A percentile compares a stretch with the other conserved stretches of the same genome.
These are phyloP conservation scores for Irena cyanogastra DNA, from an alignment of 2,113 vertebrate genomes.

Conservation along the genomic window DNA sequence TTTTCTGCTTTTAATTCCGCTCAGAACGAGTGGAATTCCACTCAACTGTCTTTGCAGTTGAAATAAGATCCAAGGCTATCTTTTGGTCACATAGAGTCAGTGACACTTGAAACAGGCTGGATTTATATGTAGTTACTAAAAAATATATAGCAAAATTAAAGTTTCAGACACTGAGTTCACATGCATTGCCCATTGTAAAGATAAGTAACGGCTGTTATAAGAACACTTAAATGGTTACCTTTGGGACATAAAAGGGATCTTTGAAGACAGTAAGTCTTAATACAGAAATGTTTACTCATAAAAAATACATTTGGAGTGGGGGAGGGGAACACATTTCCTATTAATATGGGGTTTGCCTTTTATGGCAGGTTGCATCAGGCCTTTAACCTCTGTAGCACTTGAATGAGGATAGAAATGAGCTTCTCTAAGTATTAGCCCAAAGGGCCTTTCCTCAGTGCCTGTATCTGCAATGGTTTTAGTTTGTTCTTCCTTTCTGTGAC, in stretches of 20 bases:
- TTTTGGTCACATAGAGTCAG: slow-evolving; percentile 22
- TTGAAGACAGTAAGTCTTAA: slow-evolving; percentile 73
- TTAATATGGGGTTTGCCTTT: slow-evolving; percentile 58
- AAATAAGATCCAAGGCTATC: slow-evolving; percentile 20
- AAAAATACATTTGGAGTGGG: slow-evolving; percentile 59
- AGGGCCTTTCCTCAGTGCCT: slow-evolving; percentile 3
- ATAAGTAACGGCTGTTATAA: slow-evolving; percentile 74
- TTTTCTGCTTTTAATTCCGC: background rate
- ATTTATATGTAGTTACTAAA: slow-evolving; percentile 72
- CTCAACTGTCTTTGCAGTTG: background rate
- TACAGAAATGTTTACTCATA: slow-evolving; percentile 74
- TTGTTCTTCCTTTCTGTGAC: background rate
- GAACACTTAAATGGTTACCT: slow-evolving; percentile 75
- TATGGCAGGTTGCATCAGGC: slow-evolving; percentile 43
- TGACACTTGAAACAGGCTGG: slow-evolving; percentile 33
- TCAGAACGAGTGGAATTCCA: too few species aligned
- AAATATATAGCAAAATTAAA: slow-evolving; percentile 70
- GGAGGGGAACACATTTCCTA: slow-evolving; percentile 52
- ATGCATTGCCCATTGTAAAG: slow-evolving; percentile 62
- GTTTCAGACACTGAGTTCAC: slow-evolving; percentile 36
- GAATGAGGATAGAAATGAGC: background rate
- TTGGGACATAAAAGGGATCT: slow-evolving; percentile 72
- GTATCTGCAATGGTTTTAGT: background rate
- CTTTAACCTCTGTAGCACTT: slow-evolving; percentile 52
- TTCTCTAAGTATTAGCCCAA: slow-evolving; percentile 28